Percentiles rank a stretch among this genome's conserved stretches.
These are phyloP conservation scores for Ptychobarbus kaznakovi DNA, from an alignment of 2,797 vertebrate species.

Conservation along the genomic window DNA sequence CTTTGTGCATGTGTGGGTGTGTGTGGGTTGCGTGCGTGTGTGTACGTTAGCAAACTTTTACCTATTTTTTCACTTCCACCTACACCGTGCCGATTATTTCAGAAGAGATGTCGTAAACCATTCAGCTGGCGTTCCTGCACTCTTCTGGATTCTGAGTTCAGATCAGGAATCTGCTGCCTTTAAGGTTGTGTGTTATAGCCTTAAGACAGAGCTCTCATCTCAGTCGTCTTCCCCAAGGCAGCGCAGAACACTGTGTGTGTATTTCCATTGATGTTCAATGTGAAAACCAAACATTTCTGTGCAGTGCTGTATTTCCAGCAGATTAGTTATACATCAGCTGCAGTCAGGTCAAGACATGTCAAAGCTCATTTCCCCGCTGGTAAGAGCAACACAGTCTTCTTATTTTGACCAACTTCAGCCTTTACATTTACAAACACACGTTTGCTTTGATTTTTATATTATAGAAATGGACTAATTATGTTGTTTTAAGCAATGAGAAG, in stretches of 20 bases:
- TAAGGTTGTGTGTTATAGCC: slow-evolving; percentile 29
- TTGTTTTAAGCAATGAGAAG: slow-evolving; percentile 3
- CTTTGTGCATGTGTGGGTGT: neutral
- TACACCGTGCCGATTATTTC: neutral
- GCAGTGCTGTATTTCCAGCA: slow-evolving; percentile 7
- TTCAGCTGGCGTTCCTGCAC: slow-evolving; percentile 18
- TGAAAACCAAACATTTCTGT: slow-evolving; percentile 18
- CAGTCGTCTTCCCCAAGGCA: slow-evolving; percentile 32
- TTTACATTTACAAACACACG: neutral
- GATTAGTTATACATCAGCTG: neutral
- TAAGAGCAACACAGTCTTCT: neutral
- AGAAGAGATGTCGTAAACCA: neutral
- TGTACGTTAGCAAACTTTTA: neutral
- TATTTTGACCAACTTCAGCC: neutral
- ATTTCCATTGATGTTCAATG: slow-evolving; percentile 32
- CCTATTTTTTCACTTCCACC: slow-evolving; percentile 27
- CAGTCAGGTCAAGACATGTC: slow-evolving; percentile 1
- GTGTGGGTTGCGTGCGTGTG: neutral
- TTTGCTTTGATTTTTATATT: neutral
- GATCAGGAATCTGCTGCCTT: slow-evolving; percentile 42
- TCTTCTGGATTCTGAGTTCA: slow-evolving; percentile 47
- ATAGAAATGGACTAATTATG: slow-evolving; percentile 12
- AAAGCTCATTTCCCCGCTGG: slow-evolving; percentile 6
- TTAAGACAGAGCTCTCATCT: slow-evolving; percentile 42
- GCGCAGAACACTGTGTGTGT: slow-evolving; percentile 21